Evolutionary conservation across 1,140 invertebrate species (phyloP).

Genomic region (Lepidurus arcticus): DNA sequence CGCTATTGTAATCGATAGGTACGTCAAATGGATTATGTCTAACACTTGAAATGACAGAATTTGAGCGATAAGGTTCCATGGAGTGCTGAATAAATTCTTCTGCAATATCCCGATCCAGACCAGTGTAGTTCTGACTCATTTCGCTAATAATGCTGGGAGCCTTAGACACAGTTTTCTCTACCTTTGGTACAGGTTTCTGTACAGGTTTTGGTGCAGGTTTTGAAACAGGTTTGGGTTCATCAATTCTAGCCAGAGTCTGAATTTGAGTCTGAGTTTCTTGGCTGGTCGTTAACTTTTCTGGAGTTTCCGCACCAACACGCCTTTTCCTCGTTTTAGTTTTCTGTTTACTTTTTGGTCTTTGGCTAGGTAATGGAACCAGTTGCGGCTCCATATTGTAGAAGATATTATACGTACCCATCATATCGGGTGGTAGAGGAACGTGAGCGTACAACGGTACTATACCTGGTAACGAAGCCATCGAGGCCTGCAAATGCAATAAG

Average conservation of each 20-base stretch:
- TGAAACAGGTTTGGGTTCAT: too few relatives aligned
- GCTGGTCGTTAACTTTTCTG: neutral
- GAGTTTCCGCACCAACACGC: neutral
- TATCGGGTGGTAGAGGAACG: constrained; percentile 27
- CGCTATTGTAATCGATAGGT: neutral
- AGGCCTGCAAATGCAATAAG: neutral
- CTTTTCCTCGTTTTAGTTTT: neutral
- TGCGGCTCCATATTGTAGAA: constrained; percentile 3
- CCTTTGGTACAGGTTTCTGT: neutral
- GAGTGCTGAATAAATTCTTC: constrained; percentile 36
- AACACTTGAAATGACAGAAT: neutral
- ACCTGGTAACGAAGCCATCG: constrained; percentile 11
- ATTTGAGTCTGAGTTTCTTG: neutral
- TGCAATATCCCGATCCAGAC: constrained; percentile 34
- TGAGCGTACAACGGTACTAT: constrained; percentile 25
- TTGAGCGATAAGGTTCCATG: constrained; percentile 25
- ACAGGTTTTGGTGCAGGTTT: too few relatives aligned
- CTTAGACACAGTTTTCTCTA: constrained; percentile 17
- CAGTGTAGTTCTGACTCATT: constrained; percentile 32
- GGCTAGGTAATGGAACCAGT: neutral
- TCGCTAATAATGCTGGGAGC: constrained; percentile 1
- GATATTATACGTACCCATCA: neutral
- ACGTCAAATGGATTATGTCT: neutral
- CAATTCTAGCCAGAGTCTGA: neutral
- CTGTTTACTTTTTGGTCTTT: neutral